phyloP scores from a whole-genome alignment of 2,797 vertebrate species.

The Dendrocincla fuliginosa region DNA sequence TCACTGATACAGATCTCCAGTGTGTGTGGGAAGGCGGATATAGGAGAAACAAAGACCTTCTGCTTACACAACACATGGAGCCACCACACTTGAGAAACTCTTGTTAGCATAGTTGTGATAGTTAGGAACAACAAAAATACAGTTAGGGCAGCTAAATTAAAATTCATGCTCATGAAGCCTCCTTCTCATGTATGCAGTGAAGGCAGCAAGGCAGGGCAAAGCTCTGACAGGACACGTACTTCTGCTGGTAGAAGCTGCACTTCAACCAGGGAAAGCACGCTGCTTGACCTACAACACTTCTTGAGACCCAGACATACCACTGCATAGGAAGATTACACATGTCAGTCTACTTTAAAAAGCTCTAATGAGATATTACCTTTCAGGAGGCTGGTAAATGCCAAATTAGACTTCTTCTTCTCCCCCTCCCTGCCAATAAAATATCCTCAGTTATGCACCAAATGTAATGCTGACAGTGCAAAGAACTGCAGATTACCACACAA shows the following conservation, averaged over 20 bases:
- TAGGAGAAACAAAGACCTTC: neutral
- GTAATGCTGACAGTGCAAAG: neutral
- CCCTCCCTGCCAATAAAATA: neutral
- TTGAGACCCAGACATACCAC: neutral
- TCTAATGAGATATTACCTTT: neutral
- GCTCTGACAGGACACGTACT: neutral
- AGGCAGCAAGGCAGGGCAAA: neutral
- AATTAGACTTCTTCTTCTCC: neutral
- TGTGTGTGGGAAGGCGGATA: neutral
- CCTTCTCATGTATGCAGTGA: neutral
- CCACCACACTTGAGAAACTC: neutral
- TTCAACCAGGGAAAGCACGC: neutral
- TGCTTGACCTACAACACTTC: neutral
- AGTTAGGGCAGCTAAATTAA: neutral
- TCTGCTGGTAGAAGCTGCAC: neutral
- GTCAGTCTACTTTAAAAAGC: neutral
- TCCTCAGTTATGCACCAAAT: neutral
- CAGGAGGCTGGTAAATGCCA: neutral
- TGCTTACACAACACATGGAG: slow-evolving; percentile 31
- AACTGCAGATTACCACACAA: slow-evolving; percentile 14
- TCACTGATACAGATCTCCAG: slow-evolving; percentile 13
- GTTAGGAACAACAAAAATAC: neutral
- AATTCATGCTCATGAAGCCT: neutral
- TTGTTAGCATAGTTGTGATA: neutral
- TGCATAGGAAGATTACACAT: neutral